Conservation (phyloP, 2,113 vertebrate species). For the Pangasianodon gigas region DNA sequence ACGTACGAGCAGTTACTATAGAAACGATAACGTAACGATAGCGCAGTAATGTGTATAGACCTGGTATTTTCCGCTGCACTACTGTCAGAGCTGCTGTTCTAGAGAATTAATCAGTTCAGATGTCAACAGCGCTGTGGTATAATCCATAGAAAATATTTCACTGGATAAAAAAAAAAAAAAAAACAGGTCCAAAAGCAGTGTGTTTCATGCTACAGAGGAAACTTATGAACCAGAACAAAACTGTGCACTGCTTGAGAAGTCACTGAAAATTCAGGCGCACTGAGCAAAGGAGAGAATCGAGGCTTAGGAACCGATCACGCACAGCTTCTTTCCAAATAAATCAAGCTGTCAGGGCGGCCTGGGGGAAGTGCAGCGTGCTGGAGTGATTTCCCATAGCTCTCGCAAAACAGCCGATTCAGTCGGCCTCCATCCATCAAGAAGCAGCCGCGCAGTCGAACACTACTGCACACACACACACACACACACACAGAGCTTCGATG, state of each 20-base stretch:
- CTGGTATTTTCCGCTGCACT: neutral
- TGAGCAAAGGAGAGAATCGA: neutral
- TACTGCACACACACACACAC: neutral
- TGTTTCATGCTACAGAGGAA: neutral
- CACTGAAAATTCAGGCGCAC: neutral
- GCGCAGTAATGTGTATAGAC: neutral
- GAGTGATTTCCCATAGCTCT: slow-evolving; percentile 49
- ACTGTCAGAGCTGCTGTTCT: neutral
- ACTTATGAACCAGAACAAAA: slow-evolving; percentile 1
- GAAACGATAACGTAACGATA: neutral
- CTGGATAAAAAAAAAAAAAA: neutral
- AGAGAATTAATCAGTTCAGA: neutral
- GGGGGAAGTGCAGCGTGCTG: slow-evolving; percentile 44
- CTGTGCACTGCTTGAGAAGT: neutral
- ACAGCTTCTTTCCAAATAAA: slow-evolving; percentile 57
- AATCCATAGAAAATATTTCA: neutral
- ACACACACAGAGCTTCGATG: neutral
- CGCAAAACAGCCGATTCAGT: slow-evolving; percentile 40
- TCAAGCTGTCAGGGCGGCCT: slow-evolving; percentile 50
- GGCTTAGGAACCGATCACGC: slow-evolving; percentile 38
- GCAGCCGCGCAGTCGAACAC: slow-evolving; percentile 4
- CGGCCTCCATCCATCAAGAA: slow-evolving; percentile 54
- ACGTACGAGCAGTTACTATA: neutral
- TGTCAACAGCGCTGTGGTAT: neutral
- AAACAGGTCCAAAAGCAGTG: neutral